Percentiles rank a stretch among this genome's conserved stretches.
These are phyloP conservation scores for Cydia amplana DNA, from an alignment of 1,140 invertebrate genomes.

Conservation along the genomic window DNA sequence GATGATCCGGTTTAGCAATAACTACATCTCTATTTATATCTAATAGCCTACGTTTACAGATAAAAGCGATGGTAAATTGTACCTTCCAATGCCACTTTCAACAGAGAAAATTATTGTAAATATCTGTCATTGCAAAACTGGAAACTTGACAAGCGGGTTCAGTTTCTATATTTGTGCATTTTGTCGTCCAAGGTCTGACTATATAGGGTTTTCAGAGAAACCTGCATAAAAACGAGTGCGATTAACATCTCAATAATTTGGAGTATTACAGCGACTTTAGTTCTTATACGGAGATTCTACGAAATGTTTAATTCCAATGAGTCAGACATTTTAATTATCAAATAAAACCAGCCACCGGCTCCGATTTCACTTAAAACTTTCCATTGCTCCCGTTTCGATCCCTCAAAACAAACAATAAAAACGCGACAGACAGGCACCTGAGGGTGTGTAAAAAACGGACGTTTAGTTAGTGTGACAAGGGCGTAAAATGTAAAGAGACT, in stretches of 20 bases:
- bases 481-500: constrained; percentile 25
- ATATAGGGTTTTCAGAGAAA: background rate
- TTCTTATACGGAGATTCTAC: constrained; percentile 7
- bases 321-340: background rate
- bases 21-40: constrained; percentile 13
- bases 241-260: constrained; percentile 3
- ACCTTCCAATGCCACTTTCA: constrained; percentile 12
- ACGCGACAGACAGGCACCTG: constrained; percentile 7
- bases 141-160: constrained; percentile 8
- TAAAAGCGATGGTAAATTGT: constrained; percentile 16
- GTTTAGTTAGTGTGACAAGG: background rate
- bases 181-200: background rate
- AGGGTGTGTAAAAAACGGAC: constrained; percentile 2
- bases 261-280: constrained; percentile 1
- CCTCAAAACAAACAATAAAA: constrained; percentile 9
- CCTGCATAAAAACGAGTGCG: background rate
- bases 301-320: background rate
- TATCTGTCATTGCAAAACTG: constrained; percentile 2
- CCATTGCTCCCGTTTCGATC: background rate
- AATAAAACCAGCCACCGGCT: background rate
- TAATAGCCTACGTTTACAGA: constrained; percentile 2
- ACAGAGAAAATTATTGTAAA: constrained; percentile 13
- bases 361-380: background rate
- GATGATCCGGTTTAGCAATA: constrained; percentile 22
- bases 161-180: constrained; percentile 22